These are phyloP conservation scores for Melieria omissa DNA, from an alignment of 2,888 invertebrate species.

Conservation along the genomic window DNA sequence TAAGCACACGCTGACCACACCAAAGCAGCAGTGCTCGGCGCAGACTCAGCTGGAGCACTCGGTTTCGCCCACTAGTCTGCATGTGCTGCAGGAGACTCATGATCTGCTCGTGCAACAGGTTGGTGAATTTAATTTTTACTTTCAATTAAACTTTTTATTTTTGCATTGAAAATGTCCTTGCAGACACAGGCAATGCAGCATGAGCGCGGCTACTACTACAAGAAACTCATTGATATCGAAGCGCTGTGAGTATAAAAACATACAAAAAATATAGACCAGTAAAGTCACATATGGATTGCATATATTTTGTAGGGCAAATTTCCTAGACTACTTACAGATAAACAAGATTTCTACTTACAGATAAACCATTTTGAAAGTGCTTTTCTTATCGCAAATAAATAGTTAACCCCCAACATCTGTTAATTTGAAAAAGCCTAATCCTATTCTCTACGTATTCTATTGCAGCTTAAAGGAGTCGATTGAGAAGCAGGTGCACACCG, in stretches of 20 bases:
- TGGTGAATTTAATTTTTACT: background rate
- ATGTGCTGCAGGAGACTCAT: constrained; percentile 42
- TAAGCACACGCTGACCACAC: constrained; percentile 26
- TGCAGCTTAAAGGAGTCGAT: constrained; percentile 46
- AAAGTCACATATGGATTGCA: no score
- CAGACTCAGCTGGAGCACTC: constrained; percentile 34
- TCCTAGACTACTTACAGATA: no score
- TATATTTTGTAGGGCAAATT: no score
- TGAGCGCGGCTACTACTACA: constrained; percentile 53
- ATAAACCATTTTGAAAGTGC: no score
- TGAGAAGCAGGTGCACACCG: constrained; percentile 45
- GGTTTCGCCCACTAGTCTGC: constrained; percentile 46
- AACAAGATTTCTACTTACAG: no score
- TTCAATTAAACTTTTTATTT: background rate
- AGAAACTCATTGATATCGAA: constrained; percentile 56
- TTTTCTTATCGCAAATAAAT: no score
- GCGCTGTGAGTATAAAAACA: constrained; percentile 43
- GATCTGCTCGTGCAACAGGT: constrained; percentile 41
- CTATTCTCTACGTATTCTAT: constrained; percentile 28
- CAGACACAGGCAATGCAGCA: constrained; percentile 40
- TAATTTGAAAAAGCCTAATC: background rate
- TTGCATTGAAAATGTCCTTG: background rate
- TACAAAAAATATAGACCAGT: background rate
- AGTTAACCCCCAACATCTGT: no score
- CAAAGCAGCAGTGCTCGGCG: constrained; percentile 1